Percentiles rank a stretch among this genome's conserved stretches.
phyloP scores from a whole-genome alignment of 1,140 invertebrate genomes.

The Drosophila quadrilineata region DNA sequence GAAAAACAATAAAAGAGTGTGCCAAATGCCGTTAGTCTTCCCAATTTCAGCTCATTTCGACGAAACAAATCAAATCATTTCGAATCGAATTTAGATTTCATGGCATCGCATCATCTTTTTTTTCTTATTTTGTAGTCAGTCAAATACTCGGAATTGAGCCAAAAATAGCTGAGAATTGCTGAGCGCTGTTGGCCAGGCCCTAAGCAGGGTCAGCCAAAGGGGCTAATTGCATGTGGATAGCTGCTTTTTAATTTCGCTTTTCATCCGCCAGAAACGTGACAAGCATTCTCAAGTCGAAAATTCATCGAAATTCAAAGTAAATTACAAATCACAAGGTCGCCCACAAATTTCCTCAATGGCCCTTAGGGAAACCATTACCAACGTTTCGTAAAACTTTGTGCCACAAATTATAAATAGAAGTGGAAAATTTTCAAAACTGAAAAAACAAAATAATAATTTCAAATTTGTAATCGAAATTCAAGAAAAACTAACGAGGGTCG shows the following conservation, averaged over 20 bases:
- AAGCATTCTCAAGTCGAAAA: slow-evolving; percentile 21
- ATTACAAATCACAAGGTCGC: slow-evolving; percentile 19
- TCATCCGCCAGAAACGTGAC: slow-evolving; percentile 33
- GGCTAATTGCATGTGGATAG: slow-evolving; percentile 15
- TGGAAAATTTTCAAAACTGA: slow-evolving; percentile 53
- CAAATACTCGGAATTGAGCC: no score
- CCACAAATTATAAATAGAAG: slow-evolving; percentile 38
- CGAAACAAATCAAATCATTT: background rate
- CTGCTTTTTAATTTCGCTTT: no score
- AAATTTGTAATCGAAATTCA: background rate
- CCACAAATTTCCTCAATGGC: slow-evolving; percentile 1
- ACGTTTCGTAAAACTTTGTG: slow-evolving; percentile 57
- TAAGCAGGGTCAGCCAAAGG: slow-evolving; percentile 36
- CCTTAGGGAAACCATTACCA: slow-evolving; percentile 9
- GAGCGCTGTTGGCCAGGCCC: no score
- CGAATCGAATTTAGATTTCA: background rate
- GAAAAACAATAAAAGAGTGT: slow-evolving; percentile 1
- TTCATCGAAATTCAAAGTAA: slow-evolving; percentile 1
- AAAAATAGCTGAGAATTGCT: no score
- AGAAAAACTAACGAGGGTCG: background rate
- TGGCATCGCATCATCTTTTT: no score
- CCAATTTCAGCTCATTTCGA: background rate
- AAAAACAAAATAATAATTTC: background rate
- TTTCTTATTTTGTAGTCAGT: no score
- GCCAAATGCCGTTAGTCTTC: background rate